Evolutionary conservation across 2,888 invertebrate genomes (phyloP).

Genomic region (Drosophila colorata): DNA sequence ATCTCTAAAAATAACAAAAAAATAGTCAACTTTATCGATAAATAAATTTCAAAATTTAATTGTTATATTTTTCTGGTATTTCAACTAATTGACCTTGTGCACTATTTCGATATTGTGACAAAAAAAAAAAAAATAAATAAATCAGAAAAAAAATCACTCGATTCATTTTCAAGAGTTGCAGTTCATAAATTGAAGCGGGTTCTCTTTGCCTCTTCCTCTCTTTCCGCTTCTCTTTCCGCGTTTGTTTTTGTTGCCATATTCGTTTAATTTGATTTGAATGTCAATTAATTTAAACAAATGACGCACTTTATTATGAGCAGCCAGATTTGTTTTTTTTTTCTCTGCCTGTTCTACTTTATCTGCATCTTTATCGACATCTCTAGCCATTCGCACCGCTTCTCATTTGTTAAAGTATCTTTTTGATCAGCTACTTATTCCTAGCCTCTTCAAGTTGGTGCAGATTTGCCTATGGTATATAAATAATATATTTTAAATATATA

Average conservation of each 20-base stretch:
- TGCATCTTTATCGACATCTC: not conserved
- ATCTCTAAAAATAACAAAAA: constrained; percentile 7
- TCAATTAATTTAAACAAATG: constrained; percentile 60
- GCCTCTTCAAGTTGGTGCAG: too few species aligned
- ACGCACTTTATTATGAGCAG: constrained; percentile 54
- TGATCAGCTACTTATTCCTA: too few species aligned
- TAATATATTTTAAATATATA: too few species aligned
- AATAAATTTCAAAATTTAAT: constrained; percentile 48
- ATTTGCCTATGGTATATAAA: too few species aligned
- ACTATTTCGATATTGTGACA: constrained; percentile 66
- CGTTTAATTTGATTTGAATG: constrained; percentile 53
- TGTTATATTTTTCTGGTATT: constrained; percentile 70
- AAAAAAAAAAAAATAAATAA: not conserved
- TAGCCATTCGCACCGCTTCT: not conserved
- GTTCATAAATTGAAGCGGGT: constrained; percentile 27
- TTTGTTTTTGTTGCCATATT: constrained; percentile 27
- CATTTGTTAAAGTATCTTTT: not conserved
- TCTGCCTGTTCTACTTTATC: not conserved
- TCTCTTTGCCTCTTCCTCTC: constrained; percentile 2
- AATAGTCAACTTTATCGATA: constrained; percentile 11
- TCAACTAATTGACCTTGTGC: constrained; percentile 77
- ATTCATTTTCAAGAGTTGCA: constrained; percentile 59
- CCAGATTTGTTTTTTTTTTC: constrained; percentile 8
- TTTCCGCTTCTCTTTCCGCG: constrained; percentile 1
- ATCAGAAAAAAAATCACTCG: constrained; percentile 48